phyloP scores from a whole-genome alignment of 2,888 invertebrate species.

The Caenorhabditis plicata region DNA sequence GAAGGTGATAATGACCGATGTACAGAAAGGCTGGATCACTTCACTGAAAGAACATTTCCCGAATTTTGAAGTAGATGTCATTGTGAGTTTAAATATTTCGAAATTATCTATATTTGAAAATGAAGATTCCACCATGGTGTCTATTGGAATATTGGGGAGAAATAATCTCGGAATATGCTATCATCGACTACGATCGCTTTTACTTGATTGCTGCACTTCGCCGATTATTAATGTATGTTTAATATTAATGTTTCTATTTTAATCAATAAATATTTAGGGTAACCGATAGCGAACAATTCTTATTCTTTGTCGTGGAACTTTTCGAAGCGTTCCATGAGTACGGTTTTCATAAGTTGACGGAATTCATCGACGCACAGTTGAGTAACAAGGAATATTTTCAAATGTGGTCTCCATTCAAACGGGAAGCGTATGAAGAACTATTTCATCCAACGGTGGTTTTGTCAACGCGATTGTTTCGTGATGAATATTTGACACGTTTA shows the following conservation, averaged over 20 bases:
- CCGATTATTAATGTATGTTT: constrained; percentile 2
- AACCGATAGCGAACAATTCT: constrained; percentile 5
- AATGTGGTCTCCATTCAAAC: constrained; percentile 36
- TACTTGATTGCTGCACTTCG: constrained; percentile 4
- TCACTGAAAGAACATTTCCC: constrained; percentile 1
- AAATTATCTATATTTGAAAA: no score
- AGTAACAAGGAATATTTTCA: constrained; percentile 10
- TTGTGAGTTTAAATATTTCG: no score
- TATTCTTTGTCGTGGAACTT: constrained; percentile 14
- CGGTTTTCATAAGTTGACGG: constrained; percentile 2
- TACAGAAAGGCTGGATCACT: constrained; percentile 9
- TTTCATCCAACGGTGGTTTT: constrained; percentile 30
- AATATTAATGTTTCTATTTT: not conserved
- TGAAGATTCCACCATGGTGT: constrained; percentile 25
- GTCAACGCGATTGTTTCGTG: constrained; percentile 17
- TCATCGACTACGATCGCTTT: constrained; percentile 31
- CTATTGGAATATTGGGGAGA: constrained; percentile 28
- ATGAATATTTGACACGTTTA: constrained; percentile 14
- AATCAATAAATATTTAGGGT: not conserved
- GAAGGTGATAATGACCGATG: constrained; percentile 3
- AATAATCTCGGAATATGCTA: constrained; percentile 6
- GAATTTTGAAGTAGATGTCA: not conserved
- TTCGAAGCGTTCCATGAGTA: constrained; percentile 18
- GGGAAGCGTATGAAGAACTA: constrained; percentile 19
- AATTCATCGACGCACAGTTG: constrained; percentile 16